Base-by-base conservation (phyloP, 2,797 vertebrate species). In the Sciaenops ocellatus region DNA sequence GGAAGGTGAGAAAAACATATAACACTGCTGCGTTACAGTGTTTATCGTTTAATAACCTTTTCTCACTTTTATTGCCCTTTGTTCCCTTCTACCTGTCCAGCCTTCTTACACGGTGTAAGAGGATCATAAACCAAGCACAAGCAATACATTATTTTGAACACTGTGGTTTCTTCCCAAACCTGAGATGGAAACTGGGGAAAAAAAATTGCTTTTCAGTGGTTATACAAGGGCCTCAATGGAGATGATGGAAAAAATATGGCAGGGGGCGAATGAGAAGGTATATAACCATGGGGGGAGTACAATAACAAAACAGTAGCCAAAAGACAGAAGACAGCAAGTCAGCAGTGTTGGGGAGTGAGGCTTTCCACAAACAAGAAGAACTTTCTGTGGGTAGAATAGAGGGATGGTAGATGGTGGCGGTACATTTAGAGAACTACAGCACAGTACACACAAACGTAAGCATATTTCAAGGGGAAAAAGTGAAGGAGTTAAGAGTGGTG, bases 281-380 rank as follows among this genome's bases (percentile, higher is more conserved):
- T 81, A 78, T 72, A 46, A 78, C 66, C 54, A 61, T 38, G 48
- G 64, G 51, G 51, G 44, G 73, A 65, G 66, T 80, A 74, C 30
- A 82, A 90, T 84, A 93, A 86, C 69, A 89, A 68, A 79, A 77
- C 50, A 72, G 42, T 55, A 59, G 86, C 82, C 87, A 90, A 82
- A 64, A 86, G 41, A 63, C 64, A 80, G 63, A 57, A 89, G 73
- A 89, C 59, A 51, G 69, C 72, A 64, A 74, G 84, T 87, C 89
- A 91, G 89, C 88, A 69, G 78, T 54, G 73, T 63, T 50, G 26
- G 24, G 41, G 60, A 88, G 46, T 15, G 41, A 82, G 70, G 86
- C 59, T 89, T 92, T 92, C 89, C 84, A 84, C 48, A 68, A 79
- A 84, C 72, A 86, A 80, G 63, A 73, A 64, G 16, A 69, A 52